Evolutionary conservation across 1,140 invertebrate species (phyloP).

Genomic region (Coboldia fuscipes): DNA sequence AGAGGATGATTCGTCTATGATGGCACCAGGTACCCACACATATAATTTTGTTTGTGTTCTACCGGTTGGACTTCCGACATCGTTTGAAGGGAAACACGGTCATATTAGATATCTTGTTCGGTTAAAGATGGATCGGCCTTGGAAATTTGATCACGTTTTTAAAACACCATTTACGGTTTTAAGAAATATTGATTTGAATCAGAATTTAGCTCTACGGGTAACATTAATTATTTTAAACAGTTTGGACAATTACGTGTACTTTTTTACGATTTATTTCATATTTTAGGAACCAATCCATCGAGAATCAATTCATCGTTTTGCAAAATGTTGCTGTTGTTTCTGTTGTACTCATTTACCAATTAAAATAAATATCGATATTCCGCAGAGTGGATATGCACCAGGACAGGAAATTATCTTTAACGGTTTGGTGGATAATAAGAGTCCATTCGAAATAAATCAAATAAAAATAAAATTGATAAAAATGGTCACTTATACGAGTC

Average conservation of each 20-base stretch:
- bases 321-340: no score
- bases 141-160: not conserved
- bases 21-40: not conserved
- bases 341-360: not conserved
- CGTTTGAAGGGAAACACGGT: not conserved
- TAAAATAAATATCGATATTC: not conserved
- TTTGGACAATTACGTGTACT: not conserved
- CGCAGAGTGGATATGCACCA: not conserved
- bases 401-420: not conserved
- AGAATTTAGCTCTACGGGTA: not conserved
- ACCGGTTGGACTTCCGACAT: not conserved
- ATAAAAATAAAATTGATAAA: no score
- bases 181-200: not conserved
- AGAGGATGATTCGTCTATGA: no score
- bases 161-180: not conserved
- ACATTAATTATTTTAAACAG: not conserved
- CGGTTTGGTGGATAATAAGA: not conserved
- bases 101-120: not conserved
- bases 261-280: constrained; percentile 1
- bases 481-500: no score
- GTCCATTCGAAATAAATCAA: no score
- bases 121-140: not conserved
- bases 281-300: not conserved
- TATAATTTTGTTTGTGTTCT: not conserved
- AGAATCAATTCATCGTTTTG: not conserved